phyloP scores from a whole-genome alignment of 1,140 invertebrate species.

The Tetramorium alpestre region DNA sequence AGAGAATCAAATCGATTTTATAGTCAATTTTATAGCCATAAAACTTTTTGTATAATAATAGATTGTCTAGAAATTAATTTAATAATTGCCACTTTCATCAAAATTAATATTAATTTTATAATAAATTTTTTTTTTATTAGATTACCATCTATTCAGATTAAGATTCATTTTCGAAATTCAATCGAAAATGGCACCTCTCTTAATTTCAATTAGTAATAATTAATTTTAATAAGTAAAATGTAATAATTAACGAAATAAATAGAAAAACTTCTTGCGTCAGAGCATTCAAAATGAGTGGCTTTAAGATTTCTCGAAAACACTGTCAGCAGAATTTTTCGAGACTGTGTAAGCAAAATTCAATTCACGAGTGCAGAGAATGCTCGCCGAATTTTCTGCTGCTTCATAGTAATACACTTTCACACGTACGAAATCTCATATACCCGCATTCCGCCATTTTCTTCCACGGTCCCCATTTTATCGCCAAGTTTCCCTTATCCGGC shows the following conservation, averaged over 20 bases:
- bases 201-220: background rate
- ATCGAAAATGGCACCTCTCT: too few relatives aligned
- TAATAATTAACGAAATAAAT: background rate
- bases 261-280: background rate
- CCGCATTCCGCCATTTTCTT: conserved; percentile 53
- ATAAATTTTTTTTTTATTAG: too few relatives aligned
- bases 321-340: background rate
- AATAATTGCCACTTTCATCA: too few relatives aligned
- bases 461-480: conserved; percentile 24
- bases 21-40: background rate
- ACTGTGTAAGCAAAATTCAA: conserved; percentile 28
- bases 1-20: background rate
- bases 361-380: conserved; percentile 35
- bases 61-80: too few relatives aligned
- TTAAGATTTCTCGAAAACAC: background rate
- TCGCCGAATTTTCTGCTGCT: conserved; percentile 32
- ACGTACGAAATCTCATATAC: conserved; percentile 44
- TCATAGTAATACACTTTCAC: conserved; percentile 40
- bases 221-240: background rate
- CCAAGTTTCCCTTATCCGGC: conserved; percentile 41
- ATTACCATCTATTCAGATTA: too few relatives aligned
- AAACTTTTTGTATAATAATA: background rate
- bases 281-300: background rate
- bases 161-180: too few relatives aligned
- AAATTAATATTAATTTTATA: too few relatives aligned